These are phyloP conservation scores for Plumapathes pennacea DNA, from an alignment of 92 coral and sea anemone genomes.

Conservation along the genomic window DNA sequence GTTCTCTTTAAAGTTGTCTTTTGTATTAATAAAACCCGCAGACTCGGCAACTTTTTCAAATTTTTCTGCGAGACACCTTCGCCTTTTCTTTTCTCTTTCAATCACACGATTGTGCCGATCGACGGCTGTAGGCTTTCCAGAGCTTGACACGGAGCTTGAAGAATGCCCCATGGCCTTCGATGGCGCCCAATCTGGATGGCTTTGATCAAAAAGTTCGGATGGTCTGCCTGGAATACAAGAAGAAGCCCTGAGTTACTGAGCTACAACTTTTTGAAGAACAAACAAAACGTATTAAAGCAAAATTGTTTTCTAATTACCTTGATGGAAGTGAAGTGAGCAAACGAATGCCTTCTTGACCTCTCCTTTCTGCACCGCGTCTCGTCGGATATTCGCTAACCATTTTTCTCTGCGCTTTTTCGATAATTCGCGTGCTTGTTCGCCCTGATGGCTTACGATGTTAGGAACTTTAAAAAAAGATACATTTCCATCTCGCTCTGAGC, in stretches of 20 bases:
- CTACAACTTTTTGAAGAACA: too few species aligned
- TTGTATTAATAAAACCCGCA: too few species aligned
- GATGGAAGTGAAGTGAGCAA: slow-evolving; percentile 55
- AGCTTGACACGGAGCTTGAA: slow-evolving; percentile 12
- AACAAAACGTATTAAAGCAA: too few species aligned
- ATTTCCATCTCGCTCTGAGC: slow-evolving; percentile 47
- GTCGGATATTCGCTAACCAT: slow-evolving; percentile 55
- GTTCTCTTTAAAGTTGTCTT: too few species aligned
- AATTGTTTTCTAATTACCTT: too few species aligned
- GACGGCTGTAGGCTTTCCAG: slow-evolving; percentile 2
- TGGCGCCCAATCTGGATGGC: slow-evolving; percentile 63
- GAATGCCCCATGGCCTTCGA: slow-evolving; percentile 26
- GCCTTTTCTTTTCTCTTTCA: slow-evolving; percentile 14
- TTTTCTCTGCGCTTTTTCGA: slow-evolving; percentile 22
- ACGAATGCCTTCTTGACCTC: slow-evolving; percentile 41
- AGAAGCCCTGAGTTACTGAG: too few species aligned
- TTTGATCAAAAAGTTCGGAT: slow-evolving; percentile 22
- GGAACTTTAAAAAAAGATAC: slow-evolving; percentile 27
- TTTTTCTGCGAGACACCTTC: slow-evolving; percentile 15
- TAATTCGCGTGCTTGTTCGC: slow-evolving; percentile 31
- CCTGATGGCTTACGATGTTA: slow-evolving; percentile 32
- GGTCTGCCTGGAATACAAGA: slow-evolving; percentile 34
- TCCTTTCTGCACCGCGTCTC: slow-evolving; percentile 46
- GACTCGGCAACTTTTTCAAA: slow-evolving; percentile 1
- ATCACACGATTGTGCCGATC: slow-evolving; percentile 5